Base-by-base conservation (phyloP, 92 coral and sea anemone species). In the Epizoanthus illoricatus region DNA sequence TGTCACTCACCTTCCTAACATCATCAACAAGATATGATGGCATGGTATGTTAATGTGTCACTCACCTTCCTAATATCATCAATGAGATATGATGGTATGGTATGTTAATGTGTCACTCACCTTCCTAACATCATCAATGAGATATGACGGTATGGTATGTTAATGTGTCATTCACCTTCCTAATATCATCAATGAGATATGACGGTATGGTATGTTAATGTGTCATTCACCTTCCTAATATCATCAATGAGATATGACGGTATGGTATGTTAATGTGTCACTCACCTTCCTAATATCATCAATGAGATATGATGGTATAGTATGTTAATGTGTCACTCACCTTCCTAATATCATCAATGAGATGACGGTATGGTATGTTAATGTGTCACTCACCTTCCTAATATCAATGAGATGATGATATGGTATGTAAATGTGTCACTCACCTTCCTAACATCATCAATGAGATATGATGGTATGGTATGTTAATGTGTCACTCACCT, bases 271-370 rank as follows among this genome's bases (percentile, higher is more conserved):
- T 88, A 42, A 93, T 84, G 85, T 95, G 98, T 1, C 33, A 65
- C 94, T 63, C 28, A 92, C 98, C 98, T 95, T 95, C 47, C 98
- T 89, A 18, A 95, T 88, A 39, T 95, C 95, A 86, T 95, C 97
- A 10, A 95, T 75, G 63, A 90, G 85, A 54, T 84, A 73, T 49
- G 93, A 28, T 1, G 1, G 33, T 28, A 63, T 17, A 97, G 97
- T 23, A 95, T 74, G 65, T 95, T 88, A 42, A 93, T 84, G 85
- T 95, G 98, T 28, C 33, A 65, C 94, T 63, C 28, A 92, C 98
- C 98, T 95, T 95, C 47, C 98, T 28, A 28, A 28, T 28, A 28
- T 28, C 33, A 28, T 28, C 33, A 28, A 28, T 61, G 23, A 19
- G 33, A 28, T 28, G 33, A 28, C 33, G 1, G 0, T 28, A 28